phyloP scores from a whole-genome alignment of 2,797 vertebrate species.

The Eremophila alpestris region DNA sequence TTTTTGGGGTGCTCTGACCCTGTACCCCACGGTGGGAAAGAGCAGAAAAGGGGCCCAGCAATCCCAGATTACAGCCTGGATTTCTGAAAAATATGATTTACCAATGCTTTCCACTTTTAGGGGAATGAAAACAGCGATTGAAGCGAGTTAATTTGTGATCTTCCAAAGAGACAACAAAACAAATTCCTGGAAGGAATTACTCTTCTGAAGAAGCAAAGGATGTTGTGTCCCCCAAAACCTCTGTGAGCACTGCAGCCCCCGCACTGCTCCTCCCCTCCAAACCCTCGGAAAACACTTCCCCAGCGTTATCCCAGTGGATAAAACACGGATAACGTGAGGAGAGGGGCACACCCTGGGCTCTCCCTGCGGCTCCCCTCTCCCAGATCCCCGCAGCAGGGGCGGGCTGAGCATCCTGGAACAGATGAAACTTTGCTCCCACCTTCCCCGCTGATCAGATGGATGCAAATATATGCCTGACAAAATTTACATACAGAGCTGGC shows the following conservation, averaged over 20 bases:
- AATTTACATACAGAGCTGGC: neutral
- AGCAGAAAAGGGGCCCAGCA: neutral
- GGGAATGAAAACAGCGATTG: fast-evolving
- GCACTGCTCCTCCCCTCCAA: neutral
- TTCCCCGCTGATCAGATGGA: neutral
- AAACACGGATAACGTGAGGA: fast-evolving
- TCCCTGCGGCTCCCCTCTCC: neutral
- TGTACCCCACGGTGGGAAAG: fast-evolving
- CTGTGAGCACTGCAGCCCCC: neutral
- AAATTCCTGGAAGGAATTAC: neutral
- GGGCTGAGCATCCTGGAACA: neutral
- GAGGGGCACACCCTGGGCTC: neutral
- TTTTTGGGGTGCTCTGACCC: neutral
- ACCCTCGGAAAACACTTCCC: fast-evolving
- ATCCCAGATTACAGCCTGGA: neutral
- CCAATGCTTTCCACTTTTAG: neutral
- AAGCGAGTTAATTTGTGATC: fast-evolving
- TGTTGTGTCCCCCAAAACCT: fast-evolving
- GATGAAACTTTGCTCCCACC: neutral
- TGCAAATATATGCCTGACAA: neutral
- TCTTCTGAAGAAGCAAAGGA: neutral
- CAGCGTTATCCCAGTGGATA: neutral
- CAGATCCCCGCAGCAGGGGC: fast-evolving
- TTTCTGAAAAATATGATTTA: neutral
- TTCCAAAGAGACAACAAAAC: neutral